Conservation (phyloP, 2,113 vertebrate species). For the Elachura formosa region DNA sequence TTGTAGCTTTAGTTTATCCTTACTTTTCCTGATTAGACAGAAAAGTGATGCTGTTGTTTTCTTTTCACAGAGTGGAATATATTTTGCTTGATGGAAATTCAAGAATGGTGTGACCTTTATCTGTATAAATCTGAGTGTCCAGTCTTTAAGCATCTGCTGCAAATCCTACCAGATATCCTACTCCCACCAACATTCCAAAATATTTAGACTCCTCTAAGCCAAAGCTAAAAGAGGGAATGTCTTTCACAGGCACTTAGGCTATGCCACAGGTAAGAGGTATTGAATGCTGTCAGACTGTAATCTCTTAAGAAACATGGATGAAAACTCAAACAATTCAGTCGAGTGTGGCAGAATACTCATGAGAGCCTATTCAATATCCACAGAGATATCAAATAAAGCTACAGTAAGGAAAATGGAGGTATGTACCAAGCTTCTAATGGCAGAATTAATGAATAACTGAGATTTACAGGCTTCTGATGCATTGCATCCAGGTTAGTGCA, state of each 20-base stretch:
- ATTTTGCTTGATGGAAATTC: neutral
- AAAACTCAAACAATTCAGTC: neutral
- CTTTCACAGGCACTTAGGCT: neutral
- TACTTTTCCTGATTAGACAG: neutral
- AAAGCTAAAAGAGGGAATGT: neutral
- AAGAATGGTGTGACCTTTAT: neutral
- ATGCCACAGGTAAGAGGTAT: neutral
- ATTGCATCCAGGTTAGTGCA: neutral
- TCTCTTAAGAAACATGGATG: neutral
- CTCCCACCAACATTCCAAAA: neutral
- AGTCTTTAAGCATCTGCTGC: neutral
- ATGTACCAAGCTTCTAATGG: neutral
- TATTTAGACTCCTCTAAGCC: neutral
- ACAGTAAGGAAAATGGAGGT: neutral
- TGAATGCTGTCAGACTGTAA: neutral
- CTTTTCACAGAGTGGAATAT: neutral
- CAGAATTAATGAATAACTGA: neutral
- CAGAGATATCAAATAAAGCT: neutral
- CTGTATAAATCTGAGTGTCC: neutral
- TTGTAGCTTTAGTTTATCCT: neutral
- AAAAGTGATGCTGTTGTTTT: neutral
- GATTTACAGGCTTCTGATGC: neutral
- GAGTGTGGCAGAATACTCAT: neutral
- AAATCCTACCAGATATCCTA: neutral
- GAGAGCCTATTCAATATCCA: neutral